Conservation (phyloP, 2,888 invertebrate species). For the Polyploca ridens region DNA sequence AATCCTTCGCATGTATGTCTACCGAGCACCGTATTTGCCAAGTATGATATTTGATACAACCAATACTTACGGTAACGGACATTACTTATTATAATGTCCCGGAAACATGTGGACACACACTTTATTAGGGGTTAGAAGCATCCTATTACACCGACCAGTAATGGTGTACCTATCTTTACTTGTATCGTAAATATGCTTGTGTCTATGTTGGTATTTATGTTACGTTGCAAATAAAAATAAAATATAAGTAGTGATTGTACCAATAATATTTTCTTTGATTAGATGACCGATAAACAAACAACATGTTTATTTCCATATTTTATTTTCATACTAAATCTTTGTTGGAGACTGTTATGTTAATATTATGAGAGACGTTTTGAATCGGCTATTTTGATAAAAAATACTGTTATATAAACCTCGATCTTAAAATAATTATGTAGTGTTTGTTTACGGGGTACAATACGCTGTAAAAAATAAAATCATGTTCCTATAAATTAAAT, state of each 20-base stretch:
- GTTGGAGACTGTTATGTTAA: not conserved
- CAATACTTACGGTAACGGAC: conserved; percentile 51
- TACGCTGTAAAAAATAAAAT: not conserved
- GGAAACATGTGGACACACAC: conserved; percentile 38
- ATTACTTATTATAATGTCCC: conserved; percentile 46
- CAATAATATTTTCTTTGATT: not conserved
- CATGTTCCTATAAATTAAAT: no score
- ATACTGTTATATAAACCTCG: no score
- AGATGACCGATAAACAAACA: not conserved
- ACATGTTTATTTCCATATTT: not conserved
- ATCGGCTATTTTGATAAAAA: not conserved
- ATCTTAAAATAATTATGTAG: no score
- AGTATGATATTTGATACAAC: conserved; percentile 53
- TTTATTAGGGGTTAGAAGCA: conserved; percentile 33
- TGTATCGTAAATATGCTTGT: conserved; percentile 12
- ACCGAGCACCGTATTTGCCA: conserved; percentile 29
- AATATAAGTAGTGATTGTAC: not conserved
- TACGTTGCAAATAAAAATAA: not conserved
- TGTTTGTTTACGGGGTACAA: not conserved
- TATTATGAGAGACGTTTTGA: not conserved
- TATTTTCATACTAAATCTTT: not conserved
- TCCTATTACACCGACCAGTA: conserved; percentile 35
- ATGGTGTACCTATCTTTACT: conserved; percentile 18
- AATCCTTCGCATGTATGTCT: conserved; percentile 35
- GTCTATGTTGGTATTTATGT: not conserved